Base-by-base conservation (phyloP, 92 coral and sea anemone genomes). In the Palythoa grandis region DNA sequence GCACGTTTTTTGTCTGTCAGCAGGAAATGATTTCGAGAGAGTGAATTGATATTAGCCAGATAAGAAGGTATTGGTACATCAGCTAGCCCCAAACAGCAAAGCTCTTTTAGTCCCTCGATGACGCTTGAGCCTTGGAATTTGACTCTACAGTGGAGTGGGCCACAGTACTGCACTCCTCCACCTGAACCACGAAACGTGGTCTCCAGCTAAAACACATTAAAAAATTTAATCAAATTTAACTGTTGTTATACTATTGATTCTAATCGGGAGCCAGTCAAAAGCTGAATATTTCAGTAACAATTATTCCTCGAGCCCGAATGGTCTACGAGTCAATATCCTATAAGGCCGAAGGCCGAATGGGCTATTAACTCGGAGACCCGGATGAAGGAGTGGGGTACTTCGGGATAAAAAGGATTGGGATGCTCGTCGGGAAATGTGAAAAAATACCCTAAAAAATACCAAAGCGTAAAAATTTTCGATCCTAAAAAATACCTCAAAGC, bases 81-180 rank as follows among this genome's bases (percentile, higher is more conserved):
- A 7, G 94, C 97, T 52, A 90, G 73, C 56, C 98, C 95, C 77
- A 88, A 78, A 79, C 72, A 56, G 58, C 89, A 84, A 54, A 96
- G 95, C 63, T 87, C 84, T 78, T 93, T 91, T 70, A 96, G 91
- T 60, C 99, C 99, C 88, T 96, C 97, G 39, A 96, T 84, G 5
- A 96, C 97, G 87, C 96, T 95, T 58, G 97, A 82, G 29, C 99
- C 99, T 43, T 95, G 92, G 83, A 96, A 95, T 87, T 86, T 93
- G 13, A 95, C 99, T 37, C 76, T 66, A 82, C 99, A 95, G 73
- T 86, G 74, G 58, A 96, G 88, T 35, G 91, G 92, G 20, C 87
- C 82, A 52, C 92, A 92, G 86, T 75, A 74, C 8, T 92, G 89
- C 7, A 79, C 86, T 24, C 90, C 88, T 16, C 84, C 79, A 63